These are phyloP conservation scores for Druceiella hillmani DNA, from an alignment of 2,888 invertebrate genomes.

Conservation along the genomic window DNA sequence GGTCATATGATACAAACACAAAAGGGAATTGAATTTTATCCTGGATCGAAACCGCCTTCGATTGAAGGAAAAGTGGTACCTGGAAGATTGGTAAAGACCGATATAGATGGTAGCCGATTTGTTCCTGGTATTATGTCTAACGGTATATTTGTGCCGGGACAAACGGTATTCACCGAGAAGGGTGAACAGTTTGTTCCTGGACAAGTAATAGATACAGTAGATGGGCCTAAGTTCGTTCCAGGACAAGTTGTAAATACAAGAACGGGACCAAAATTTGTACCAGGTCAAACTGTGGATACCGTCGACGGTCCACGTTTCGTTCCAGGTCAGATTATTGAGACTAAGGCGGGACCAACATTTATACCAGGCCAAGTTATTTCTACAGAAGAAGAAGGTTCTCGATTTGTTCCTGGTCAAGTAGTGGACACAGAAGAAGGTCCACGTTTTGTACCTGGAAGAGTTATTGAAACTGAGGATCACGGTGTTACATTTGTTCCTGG, in stretches of 20 bases:
- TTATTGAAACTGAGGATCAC: conserved; percentile 64
- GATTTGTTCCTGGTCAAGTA: conserved; percentile 63
- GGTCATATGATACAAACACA: conserved; percentile 63
- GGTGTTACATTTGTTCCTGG: conserved; percentile 72
- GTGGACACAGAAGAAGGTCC: conserved; percentile 68
- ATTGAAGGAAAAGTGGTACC: conserved; percentile 57
- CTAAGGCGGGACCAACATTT: conserved; percentile 69
- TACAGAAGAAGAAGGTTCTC: conserved; percentile 55
- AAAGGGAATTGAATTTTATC: conserved; percentile 61
- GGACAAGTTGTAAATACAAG: conserved; percentile 70
- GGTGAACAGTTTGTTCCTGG: conserved; percentile 69
- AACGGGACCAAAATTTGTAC: conserved; percentile 57
- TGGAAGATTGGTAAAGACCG: conserved; percentile 57
- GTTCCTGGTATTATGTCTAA: conserved; percentile 65
- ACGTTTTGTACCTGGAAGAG: conserved; percentile 67
- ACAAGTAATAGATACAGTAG: conserved; percentile 64
- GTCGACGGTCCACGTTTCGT: conserved; percentile 68
- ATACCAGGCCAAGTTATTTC: conserved; percentile 73
- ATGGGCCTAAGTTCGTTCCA: conserved; percentile 68
- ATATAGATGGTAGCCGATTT: conserved; percentile 57
- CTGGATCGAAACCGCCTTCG: conserved; percentile 48
- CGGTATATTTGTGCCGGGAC: conserved; percentile 63
- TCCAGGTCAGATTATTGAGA: conserved; percentile 73
- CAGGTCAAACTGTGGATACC: conserved; percentile 69
- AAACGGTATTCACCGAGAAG: conserved; percentile 61